A percentile compares a stretch with the other conserved stretches of the same genome.
These are phyloP conservation scores for Ceratosolen solmsi DNA, from an alignment of 1,140 invertebrate genomes.

Conservation along the genomic window DNA sequence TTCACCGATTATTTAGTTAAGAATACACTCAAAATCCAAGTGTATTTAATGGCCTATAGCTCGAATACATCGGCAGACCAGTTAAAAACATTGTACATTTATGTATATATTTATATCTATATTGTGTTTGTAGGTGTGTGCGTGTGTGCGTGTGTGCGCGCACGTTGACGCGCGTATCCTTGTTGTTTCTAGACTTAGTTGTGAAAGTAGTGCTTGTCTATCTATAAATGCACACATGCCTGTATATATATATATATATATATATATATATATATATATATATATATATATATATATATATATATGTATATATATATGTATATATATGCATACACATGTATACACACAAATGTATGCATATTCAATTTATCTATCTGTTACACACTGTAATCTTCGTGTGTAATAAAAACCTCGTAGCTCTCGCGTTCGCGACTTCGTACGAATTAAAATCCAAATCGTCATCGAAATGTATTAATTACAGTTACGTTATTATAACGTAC, in stretches of 20 bases:
- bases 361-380: conserved; percentile 67
- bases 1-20: conserved; percentile 6
- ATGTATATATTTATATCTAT: not conserved
- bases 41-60: conserved; percentile 56
- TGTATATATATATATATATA: conserved; percentile 12
- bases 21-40: conserved; percentile 24
- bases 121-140: no score
- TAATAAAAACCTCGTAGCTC: conserved; percentile 56
- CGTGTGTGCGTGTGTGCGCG: no score
- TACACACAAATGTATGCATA: not conserved
- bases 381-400: conserved; percentile 68
- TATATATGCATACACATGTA: not conserved
- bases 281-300: no score
- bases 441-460: conserved; percentile 58
- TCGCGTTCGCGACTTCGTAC: conserved; percentile 50
- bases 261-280: not conserved
- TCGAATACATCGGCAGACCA: conserved; percentile 71
- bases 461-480: conserved; percentile 60
- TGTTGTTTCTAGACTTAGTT: no score
- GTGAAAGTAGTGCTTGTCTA: no score
- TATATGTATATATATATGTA: not conserved
- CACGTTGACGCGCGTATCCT: no score
- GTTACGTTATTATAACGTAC: conserved; percentile 45
- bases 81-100: conserved; percentile 71
- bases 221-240: no score